Evolutionary conservation across 2,113 vertebrate species (phyloP).

Genomic region (Poeciliopsis occidentalis): DNA sequence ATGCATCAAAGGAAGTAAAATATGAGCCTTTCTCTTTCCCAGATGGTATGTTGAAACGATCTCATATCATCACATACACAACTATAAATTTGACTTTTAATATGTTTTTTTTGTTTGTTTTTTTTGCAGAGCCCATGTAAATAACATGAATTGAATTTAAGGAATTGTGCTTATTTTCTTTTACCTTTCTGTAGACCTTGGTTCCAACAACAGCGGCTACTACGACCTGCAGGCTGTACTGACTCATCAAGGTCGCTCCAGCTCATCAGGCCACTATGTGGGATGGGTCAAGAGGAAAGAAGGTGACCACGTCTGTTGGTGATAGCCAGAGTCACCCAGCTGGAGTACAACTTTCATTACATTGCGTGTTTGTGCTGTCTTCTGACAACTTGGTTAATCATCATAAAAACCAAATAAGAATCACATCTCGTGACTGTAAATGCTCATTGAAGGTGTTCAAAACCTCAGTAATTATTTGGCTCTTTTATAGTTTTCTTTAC

Average conservation of each 20-base stretch:
- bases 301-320: conserved; percentile 77
- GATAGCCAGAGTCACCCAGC: neutral
- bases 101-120: neutral
- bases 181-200: conserved; percentile 81
- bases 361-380: neutral
- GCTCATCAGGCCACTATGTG: conserved; percentile 97
- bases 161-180: neutral
- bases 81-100: neutral
- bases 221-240: conserved; percentile 97
- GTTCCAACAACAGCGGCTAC: conserved; percentile 97
- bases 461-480: no score
- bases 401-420: no score
- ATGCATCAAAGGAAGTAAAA: conserved; percentile 84
- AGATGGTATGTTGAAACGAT: conserved; percentile 84
- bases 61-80: neutral
- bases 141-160: neutral
- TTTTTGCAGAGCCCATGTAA: no score
- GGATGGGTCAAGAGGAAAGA: conserved; percentile 99
- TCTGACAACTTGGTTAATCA: no score
- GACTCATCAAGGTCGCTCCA: conserved; percentile 97
- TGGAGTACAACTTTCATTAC: neutral
- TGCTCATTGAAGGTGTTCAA: no score
- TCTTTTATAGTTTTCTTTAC: no score
- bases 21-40: conserved; percentile 92
- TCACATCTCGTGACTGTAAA: no score